Conservation (phyloP, 1,140 invertebrate species). For the Caenorhabditis latens region DNA sequence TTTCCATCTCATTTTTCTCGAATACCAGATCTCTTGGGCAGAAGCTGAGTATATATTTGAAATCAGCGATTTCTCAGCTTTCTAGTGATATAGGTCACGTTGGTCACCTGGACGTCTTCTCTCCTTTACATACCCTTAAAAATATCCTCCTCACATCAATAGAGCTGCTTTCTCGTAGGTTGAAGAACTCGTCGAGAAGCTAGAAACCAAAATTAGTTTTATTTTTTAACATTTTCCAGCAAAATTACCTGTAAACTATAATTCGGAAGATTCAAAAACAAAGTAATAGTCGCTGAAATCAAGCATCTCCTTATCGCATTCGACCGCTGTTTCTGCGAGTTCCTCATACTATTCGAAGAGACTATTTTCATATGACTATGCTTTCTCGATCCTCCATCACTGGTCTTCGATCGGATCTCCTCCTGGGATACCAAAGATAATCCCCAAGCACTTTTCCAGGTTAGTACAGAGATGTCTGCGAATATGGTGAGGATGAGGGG, state of each 20-base stretch:
- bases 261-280: conserved; percentile 11
- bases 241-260: conserved; percentile 26
- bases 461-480: conserved; percentile 21
- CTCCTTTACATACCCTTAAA: neutral
- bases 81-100: too few species aligned
- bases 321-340: neutral
- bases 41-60: too few species aligned
- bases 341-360: neutral
- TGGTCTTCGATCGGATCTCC: neutral
- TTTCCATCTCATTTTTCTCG: neutral
- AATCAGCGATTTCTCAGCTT: too few species aligned
- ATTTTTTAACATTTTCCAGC: too few species aligned
- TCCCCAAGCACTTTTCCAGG: neutral
- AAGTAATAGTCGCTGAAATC: neutral
- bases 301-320: neutral
- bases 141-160: neutral
- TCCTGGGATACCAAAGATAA: neutral
- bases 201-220: neutral
- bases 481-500: conserved; percentile 17
- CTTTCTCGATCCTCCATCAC: neutral
- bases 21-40: neutral
- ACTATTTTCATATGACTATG: conserved; percentile 10
- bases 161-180: neutral
- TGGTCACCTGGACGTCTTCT: too few species aligned
- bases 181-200: conserved; percentile 14